Evolutionary conservation across 2,113 vertebrate species (phyloP).

Genomic region (Thamnaconus septentrionalis): DNA sequence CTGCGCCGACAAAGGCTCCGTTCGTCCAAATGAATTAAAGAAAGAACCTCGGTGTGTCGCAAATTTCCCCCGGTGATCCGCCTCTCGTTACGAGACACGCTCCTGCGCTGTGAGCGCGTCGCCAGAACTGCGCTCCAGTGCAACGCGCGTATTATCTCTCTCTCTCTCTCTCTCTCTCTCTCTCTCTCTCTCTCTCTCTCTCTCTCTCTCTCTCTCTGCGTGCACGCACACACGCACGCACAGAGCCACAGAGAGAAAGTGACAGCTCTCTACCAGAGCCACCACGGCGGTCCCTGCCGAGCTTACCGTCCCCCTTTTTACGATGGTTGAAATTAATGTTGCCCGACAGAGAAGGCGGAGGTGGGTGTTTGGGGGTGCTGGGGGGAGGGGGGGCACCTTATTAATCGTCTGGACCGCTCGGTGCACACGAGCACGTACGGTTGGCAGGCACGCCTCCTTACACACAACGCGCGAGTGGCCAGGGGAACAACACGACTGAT

Average conservation of each 20-base stretch:
- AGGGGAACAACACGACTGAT: too few species aligned
- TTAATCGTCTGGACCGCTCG: constrained; percentile 5
- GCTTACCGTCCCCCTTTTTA: background rate
- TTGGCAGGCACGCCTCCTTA: too few species aligned
- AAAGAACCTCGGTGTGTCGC: too few species aligned
- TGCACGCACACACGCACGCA: background rate
- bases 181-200: too few species aligned
- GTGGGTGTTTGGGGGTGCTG: constrained; percentile 6
- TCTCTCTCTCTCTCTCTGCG: constrained; percentile 9
- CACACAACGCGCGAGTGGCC: too few species aligned
- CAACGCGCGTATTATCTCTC: constrained; percentile 60
- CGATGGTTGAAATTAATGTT: too few species aligned
- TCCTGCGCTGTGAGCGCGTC: constrained; percentile 43
- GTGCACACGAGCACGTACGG: too few species aligned
- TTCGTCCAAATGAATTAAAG: too few species aligned
- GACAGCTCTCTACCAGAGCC: constrained; percentile 39
- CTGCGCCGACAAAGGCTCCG: constrained; percentile 5
- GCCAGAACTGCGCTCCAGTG: constrained; percentile 53
- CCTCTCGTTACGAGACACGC: too few species aligned
- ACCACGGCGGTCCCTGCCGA: background rate
- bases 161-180: too few species aligned
- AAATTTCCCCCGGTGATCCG: background rate
- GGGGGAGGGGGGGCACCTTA: constrained; percentile 10
- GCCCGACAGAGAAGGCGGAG: too few species aligned
- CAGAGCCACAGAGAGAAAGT: constrained; percentile 25